phyloP scores from a whole-genome alignment of 2,888 invertebrate species.

The Diogma glabrata region DNA sequence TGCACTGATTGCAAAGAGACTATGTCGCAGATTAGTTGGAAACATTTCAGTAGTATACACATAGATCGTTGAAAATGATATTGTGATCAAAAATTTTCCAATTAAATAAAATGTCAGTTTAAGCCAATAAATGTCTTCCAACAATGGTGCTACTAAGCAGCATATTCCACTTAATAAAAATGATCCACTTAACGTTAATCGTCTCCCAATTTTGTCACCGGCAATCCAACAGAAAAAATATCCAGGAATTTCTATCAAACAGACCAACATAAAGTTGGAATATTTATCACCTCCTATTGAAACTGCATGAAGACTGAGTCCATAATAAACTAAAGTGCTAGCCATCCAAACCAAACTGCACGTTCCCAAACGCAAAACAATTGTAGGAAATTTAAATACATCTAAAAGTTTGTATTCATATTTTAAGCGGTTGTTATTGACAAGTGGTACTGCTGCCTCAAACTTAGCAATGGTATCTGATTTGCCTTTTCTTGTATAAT shows the following conservation, averaged over 20 bases:
- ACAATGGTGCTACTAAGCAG: constrained; percentile 20
- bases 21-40: constrained; percentile 53
- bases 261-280: not conserved
- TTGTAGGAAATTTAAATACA: not conserved
- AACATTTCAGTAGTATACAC: constrained; percentile 60
- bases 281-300: not conserved
- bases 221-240: not conserved
- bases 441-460: not conserved
- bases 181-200: not conserved
- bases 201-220: not conserved
- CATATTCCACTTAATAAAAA: not conserved
- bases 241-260: not conserved
- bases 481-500: no score
- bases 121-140: constrained; percentile 23
- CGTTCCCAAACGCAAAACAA: not conserved
- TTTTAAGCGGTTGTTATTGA: not conserved
- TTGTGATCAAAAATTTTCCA: constrained; percentile 53
- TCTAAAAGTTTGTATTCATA: constrained; percentile 11
- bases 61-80: constrained; percentile 56
- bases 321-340: not conserved
- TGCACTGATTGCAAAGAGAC: constrained; percentile 53
- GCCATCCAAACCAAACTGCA: not conserved
- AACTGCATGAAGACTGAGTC: not conserved
- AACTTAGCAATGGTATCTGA: not conserved
- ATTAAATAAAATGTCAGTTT: constrained; percentile 39